phyloP scores from a whole-genome alignment of 2,113 vertebrate genomes.

The Euleptes europaea region DNA sequence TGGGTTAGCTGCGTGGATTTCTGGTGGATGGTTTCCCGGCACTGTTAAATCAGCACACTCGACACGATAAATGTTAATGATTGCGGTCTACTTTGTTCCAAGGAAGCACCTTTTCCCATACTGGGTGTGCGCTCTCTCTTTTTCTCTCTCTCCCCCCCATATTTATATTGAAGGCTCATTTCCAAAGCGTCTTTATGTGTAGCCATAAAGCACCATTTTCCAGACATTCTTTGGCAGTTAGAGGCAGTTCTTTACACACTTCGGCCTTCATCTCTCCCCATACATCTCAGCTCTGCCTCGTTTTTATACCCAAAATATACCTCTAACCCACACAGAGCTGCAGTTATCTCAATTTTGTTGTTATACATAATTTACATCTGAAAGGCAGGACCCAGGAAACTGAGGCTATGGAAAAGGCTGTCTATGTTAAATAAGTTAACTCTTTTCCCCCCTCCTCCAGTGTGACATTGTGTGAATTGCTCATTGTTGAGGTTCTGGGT shows the following conservation, averaged over 20 bases:
- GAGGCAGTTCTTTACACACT: background rate
- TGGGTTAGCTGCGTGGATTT: background rate
- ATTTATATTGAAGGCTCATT: background rate
- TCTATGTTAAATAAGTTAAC: background rate
- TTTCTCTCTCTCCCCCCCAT: background rate
- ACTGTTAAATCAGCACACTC: background rate
- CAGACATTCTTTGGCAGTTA: constrained; percentile 18
- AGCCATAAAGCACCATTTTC: constrained; percentile 17
- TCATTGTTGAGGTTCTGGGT: background rate
- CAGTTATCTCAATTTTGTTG: constrained; percentile 22
- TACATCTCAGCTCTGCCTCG: background rate
- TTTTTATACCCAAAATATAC: constrained; percentile 29
- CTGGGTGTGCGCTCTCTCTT: background rate
- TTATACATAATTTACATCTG: constrained; percentile 26
- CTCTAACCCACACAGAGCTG: constrained; percentile 26
- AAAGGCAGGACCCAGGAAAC: background rate
- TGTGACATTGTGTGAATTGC: fast-evolving
- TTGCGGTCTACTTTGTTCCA: background rate
- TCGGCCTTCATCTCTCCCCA: background rate
- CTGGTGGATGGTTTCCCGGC: background rate
- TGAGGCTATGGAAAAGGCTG: background rate
- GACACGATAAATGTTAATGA: background rate
- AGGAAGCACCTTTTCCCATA: background rate
- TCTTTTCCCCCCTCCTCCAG: background rate
- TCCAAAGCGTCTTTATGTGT: background rate